Conservation (phyloP, 2,797 vertebrate genomes). For the Urosaurus nigricauda region DNA sequence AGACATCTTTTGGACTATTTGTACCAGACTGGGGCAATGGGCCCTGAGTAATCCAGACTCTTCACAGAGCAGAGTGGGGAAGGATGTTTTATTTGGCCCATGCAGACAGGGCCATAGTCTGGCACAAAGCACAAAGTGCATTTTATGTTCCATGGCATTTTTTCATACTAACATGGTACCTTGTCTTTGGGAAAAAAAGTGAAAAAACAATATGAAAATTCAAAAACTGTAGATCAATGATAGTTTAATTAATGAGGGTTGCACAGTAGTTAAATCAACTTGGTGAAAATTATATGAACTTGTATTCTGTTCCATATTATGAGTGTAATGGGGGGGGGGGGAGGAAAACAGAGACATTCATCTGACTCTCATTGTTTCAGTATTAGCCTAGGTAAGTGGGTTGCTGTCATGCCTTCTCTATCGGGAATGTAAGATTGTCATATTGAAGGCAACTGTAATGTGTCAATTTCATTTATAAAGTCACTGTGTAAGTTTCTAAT, state of each 20-base stretch:
- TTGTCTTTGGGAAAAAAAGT: too few species aligned
- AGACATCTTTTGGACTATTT: too few species aligned
- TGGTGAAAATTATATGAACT: slow-evolving; percentile 7
- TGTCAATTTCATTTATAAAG: slow-evolving; percentile 65
- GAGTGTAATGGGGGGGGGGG: not conserved
- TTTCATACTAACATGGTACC: too few species aligned
- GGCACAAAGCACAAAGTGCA: too few species aligned
- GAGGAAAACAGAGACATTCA: not conserved
- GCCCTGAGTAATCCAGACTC: too few species aligned
- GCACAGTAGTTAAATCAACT: not conserved
- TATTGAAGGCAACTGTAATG: slow-evolving; percentile 37
- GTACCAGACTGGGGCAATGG: too few species aligned
- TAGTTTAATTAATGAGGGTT: not conserved
- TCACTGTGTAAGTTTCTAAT: slow-evolving; percentile 42
- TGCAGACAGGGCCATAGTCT: too few species aligned
- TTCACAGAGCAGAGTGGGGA: too few species aligned
- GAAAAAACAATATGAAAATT: too few species aligned
- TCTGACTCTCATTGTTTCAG: slow-evolving; percentile 35
- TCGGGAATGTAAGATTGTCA: slow-evolving; percentile 47
- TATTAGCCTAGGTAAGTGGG: slow-evolving; percentile 43
- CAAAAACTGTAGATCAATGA: too few species aligned
- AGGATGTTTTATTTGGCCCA: too few species aligned
- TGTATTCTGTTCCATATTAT: not conserved
- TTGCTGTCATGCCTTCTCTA: slow-evolving; percentile 36
- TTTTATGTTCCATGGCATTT: too few species aligned